A percentile compares a stretch with the other conserved stretches of the same genome.
Evolutionary conservation across 2,113 vertebrate genomes (phyloP).

Genomic region (Mesoclemmys tuberculata): DNA sequence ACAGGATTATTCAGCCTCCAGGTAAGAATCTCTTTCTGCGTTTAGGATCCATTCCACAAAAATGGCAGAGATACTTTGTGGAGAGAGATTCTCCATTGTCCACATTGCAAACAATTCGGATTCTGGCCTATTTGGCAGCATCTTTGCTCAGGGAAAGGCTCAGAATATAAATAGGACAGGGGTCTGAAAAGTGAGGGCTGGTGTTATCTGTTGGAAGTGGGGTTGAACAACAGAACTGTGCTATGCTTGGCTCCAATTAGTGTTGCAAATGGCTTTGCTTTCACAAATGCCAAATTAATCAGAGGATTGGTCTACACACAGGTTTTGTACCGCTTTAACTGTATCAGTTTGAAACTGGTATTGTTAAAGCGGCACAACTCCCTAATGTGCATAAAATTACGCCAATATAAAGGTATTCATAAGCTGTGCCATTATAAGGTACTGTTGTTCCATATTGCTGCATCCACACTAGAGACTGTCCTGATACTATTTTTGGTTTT

Average conservation of each 20-base stretch:
- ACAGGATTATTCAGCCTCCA: constrained; percentile 17
- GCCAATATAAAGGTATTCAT: not conserved
- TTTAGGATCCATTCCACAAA: constrained; percentile 50
- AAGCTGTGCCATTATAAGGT: not conserved
- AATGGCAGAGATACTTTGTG: constrained; percentile 28
- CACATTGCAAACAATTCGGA: not conserved
- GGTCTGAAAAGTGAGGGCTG: no score
- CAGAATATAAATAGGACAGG: not conserved
- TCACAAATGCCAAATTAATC: not conserved
- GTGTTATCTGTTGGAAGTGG: not conserved
- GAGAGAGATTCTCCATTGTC: constrained; percentile 36
- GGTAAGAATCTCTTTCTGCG: constrained; percentile 62
- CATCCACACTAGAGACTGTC: not conserved
- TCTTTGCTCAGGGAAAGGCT: not conserved
- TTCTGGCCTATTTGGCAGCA: not conserved
- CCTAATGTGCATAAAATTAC: not conserved
- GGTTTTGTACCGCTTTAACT: not conserved
- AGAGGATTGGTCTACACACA: not conserved
- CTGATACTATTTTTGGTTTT: not conserved
- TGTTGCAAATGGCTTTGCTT: not conserved
- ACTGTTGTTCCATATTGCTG: not conserved
- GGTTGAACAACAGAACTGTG: not conserved
- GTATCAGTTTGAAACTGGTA: not conserved
- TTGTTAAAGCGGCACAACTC: not conserved
- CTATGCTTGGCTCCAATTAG: not conserved